Evolutionary conservation across 1,140 invertebrate species (phyloP).

Genomic region (Halyomorpha halys): DNA sequence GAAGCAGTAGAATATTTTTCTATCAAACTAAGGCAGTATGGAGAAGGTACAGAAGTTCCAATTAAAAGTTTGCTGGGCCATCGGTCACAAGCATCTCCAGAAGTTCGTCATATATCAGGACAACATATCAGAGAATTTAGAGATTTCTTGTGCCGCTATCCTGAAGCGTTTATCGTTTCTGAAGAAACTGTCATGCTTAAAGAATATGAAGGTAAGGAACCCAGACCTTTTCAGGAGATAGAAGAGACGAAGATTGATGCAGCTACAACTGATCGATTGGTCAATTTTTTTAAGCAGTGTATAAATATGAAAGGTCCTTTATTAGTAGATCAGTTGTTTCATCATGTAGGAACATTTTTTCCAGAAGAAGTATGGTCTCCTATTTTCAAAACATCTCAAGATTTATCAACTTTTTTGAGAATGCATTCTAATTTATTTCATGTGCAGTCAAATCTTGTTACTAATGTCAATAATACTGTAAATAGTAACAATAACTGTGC

Average conservation of each 20-base stretch:
- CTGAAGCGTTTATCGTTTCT: conserved; percentile 76
- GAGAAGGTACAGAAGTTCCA: conserved; percentile 78
- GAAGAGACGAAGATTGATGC: conserved; percentile 71
- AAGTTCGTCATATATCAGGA: conserved; percentile 88
- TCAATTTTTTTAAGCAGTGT: conserved; percentile 66
- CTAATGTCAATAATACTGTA: conserved; percentile 32
- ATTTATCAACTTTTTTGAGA: conserved; percentile 76
- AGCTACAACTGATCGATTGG: conserved; percentile 57
- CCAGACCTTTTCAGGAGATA: conserved; percentile 48
- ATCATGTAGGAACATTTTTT: conserved; percentile 64
- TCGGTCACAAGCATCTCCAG: conserved; percentile 84
- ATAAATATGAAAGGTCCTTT: conserved; percentile 69
- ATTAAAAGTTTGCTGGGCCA: conserved; percentile 88
- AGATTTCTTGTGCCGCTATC: conserved; percentile 76
- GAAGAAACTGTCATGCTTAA: conserved; percentile 73
- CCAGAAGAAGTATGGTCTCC: conserved; percentile 65
- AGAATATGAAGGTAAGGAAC: conserved; percentile 47
- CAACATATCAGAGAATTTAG: conserved; percentile 90
- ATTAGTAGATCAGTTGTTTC: conserved; percentile 75
- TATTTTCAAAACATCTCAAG: conserved; percentile 76
- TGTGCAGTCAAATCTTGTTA: conserved; percentile 80
- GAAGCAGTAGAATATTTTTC: conserved; percentile 93
- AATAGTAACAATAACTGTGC: conserved; percentile 7
- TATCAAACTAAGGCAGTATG: conserved; percentile 79
- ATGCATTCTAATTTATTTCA: conserved; percentile 83